Conservation (phyloP, 1,140 invertebrate species). For the Cherax destructor region DNA sequence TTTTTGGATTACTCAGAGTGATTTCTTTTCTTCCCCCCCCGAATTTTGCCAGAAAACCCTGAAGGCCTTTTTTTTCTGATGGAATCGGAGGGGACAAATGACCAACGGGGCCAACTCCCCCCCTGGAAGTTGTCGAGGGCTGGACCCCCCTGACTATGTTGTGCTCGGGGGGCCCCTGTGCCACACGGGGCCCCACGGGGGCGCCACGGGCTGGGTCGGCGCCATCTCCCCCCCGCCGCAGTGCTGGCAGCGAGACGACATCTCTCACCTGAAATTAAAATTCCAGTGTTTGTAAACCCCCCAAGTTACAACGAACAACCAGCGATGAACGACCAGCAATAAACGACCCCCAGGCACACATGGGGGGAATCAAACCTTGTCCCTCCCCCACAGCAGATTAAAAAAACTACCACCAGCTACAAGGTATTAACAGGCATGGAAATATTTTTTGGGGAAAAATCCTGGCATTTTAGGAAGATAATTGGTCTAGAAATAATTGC, state of each 20-base stretch:
- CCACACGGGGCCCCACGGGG: slow-evolving; percentile 96
- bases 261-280: slow-evolving; percentile 21
- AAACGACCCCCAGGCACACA: no score
- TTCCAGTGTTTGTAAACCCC: no score
- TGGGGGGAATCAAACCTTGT: no score
- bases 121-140: slow-evolving; percentile 94
- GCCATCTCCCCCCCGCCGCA: slow-evolving; percentile 97
- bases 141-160: slow-evolving; percentile 97
- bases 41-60: slow-evolving; percentile 83
- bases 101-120: slow-evolving; percentile 89
- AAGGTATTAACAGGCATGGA: no score
- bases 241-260: slow-evolving; percentile 82
- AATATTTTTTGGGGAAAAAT: no score
- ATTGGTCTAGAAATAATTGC: no score
- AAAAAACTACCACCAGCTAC: no score
- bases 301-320: no score
- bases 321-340: no score
- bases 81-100: slow-evolving; percentile 93
- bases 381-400: no score
- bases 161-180: slow-evolving; percentile 94
- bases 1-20: slow-evolving; percentile 89
- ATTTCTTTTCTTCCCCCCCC: slow-evolving; percentile 92
- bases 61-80: slow-evolving; percentile 84
- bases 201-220: slow-evolving; percentile 93
- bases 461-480: no score